Evolutionary conservation across 2,797 vertebrate species (phyloP), one percentile per base, ranked within the genome.

Genomic region (Macropus fuliginosus): DNA sequence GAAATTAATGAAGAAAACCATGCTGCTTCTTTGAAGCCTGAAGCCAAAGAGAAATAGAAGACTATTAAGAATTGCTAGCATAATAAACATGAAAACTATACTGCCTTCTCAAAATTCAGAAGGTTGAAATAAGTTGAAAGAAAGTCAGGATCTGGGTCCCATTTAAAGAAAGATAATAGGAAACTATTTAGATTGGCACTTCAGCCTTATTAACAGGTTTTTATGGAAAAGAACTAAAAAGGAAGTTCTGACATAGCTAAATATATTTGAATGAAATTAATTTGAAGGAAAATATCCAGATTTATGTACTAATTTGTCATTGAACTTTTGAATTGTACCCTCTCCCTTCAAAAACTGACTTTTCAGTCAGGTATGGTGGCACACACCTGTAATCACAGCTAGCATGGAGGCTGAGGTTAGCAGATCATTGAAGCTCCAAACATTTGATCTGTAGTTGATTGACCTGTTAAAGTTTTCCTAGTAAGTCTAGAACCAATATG

Each of bases 181-280:
- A 96, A 96, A 92, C 96, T 98, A 91, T 98, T 98, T 94, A 98
- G 97, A 97, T 94, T 97, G 98, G 87, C 91, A 11, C 28, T 96
- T 92, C 96, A 95, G 91, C 29, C 91, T 97, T 95, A 97, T 92
- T 94, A 97, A 91, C 46, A 97, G 95, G 52, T 50, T 92, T 92
- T 57, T 91, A 95, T 93, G 97, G 94, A 98, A 98, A 98, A 97
- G 74, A 57, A 92, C 13, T 34, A 92, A 94, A 89, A 40, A 74
- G 28, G n/a, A 54, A 57, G 57, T 95, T 97, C 98, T 98, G 55
- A 29, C 96, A 93, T 90, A 24, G 54, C 28, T 92, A 94, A 94
- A 97, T 52, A 94, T 90, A 89, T 93, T 97, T 98, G 97, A 98
- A 94, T 97, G 94, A 98, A 98, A 98, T 55, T 97, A 98, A 98